Percentiles rank a stretch among this genome's conserved stretches.
Evolutionary conservation across 2,797 vertebrate species (phyloP).

Genomic region (Threskiornis aethiopicus): DNA sequence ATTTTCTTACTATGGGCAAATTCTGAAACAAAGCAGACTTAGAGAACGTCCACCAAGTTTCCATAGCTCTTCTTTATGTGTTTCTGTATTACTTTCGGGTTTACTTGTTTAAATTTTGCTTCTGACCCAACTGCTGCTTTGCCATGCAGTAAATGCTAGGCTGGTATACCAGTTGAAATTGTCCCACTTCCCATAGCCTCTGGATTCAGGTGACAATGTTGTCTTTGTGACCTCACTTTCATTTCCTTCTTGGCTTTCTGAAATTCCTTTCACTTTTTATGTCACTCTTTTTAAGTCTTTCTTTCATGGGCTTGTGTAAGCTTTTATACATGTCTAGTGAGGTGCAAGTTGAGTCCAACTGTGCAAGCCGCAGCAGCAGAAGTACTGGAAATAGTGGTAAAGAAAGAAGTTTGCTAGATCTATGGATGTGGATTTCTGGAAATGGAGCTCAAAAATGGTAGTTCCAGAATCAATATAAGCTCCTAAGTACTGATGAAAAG

Average conservation of each 20-base stretch:
- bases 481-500: neutral
- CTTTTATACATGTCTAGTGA: neutral
- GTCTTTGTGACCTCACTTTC: neutral
- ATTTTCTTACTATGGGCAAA: neutral
- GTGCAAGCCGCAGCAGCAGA: neutral
- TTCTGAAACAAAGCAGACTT: neutral
- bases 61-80: neutral
- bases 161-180: neutral
- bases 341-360: neutral
- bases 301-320: neutral
- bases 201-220: neutral
- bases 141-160: neutral
- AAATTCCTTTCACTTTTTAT: neutral
- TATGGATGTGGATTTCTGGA: neutral
- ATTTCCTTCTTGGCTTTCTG: neutral
- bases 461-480: neutral
- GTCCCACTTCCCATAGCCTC: neutral
- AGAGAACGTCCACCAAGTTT: neutral
- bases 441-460: neutral
- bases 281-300: neutral
- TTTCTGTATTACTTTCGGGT: neutral
- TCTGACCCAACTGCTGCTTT: neutral
- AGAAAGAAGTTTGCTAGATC: neutral
- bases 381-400: neutral
- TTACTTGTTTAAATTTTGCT: neutral